Percentiles rank a stretch among this genome's conserved stretches.
These are phyloP conservation scores for Ptyas mucosa DNA, from an alignment of 2,113 vertebrate species.

Conservation along the genomic window DNA sequence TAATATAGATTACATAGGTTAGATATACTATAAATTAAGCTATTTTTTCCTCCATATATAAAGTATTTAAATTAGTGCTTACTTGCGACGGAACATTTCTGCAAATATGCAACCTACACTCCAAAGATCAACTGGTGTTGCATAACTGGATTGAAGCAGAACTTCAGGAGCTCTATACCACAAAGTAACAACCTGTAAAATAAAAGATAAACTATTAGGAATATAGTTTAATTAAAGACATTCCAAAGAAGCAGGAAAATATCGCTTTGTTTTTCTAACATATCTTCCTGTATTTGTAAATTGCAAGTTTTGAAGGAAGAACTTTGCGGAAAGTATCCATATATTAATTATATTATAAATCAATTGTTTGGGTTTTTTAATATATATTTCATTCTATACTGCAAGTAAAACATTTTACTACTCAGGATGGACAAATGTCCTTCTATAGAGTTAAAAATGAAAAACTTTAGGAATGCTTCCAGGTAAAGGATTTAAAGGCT, in stretches of 20 bases:
- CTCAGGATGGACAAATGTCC: neutral
- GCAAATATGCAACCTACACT: constrained; percentile 98
- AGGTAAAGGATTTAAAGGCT: neutral
- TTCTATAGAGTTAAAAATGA: neutral
- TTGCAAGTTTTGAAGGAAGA: neutral
- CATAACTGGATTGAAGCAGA: constrained; percentile 96
- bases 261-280: neutral
- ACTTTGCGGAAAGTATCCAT: neutral
- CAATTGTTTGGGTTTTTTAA: neutral
- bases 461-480: neutral
- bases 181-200: constrained; percentile 90
- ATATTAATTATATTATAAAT: neutral
- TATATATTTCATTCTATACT: neutral
- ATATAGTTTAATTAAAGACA: neutral
- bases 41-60: neutral
- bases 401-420: neutral
- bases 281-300: neutral
- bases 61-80: constrained; percentile 63
- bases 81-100: constrained; percentile 98
- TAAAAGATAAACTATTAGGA: constrained; percentile 36
- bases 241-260: neutral
- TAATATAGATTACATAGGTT: neutral
- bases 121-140: constrained; percentile 96
- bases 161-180: constrained; percentile 98
- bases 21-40: neutral